Evolutionary conservation across 2,797 vertebrate species (phyloP).

Genomic region (Mareca strepera): DNA sequence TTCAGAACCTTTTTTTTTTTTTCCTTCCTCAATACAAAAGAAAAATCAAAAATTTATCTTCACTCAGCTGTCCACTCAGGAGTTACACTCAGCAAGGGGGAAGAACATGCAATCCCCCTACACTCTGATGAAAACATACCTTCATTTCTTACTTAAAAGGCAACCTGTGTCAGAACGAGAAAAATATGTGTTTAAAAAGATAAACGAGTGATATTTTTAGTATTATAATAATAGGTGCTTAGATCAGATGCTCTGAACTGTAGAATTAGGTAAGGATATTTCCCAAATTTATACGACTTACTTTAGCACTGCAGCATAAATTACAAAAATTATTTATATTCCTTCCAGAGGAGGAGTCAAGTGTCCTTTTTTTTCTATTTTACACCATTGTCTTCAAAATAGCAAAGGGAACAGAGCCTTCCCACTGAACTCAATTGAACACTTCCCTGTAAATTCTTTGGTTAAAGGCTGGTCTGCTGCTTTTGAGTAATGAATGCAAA

Average conservation of each 20-base stretch:
- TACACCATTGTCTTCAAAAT: slow-evolving; percentile 9
- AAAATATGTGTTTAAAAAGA: neutral
- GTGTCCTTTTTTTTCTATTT: neutral
- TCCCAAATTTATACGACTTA: neutral
- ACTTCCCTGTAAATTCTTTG: neutral
- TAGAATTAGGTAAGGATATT: slow-evolving; percentile 10
- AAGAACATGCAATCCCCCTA: neutral
- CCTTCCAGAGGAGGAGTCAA: neutral
- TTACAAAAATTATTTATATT: slow-evolving; percentile 4
- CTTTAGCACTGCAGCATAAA: neutral
- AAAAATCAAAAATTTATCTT: neutral
- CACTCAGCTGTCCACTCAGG: neutral
- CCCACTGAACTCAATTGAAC: slow-evolving; percentile 4
- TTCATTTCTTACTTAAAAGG: slow-evolving; percentile 24
- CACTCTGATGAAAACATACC: neutral
- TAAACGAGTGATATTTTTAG: neutral
- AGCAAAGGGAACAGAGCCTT: neutral
- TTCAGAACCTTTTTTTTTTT: neutral
- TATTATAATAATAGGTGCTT: neutral
- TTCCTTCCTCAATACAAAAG: neutral
- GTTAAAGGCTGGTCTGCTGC: neutral
- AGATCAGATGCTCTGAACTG: neutral
- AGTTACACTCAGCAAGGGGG: slow-evolving; percentile 2
- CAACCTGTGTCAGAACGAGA: neutral
- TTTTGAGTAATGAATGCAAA: neutral